Conservation (phyloP, 2,888 invertebrate species). For the Orchesellides sinensis region DNA sequence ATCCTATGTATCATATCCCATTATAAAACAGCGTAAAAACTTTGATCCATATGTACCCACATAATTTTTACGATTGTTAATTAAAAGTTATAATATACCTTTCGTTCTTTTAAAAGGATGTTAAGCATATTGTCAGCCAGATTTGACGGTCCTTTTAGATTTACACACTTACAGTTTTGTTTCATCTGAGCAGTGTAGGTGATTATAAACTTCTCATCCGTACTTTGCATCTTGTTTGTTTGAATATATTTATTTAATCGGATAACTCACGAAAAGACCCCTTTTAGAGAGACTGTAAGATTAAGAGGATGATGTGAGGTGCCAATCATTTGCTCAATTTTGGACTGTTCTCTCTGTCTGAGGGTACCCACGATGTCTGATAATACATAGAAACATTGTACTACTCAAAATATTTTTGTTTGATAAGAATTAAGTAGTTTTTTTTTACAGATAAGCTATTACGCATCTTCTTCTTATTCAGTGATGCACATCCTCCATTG, state of each 20-base stretch:
- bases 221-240: neutral
- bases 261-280: neutral
- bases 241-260: neutral
- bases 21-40: no score
- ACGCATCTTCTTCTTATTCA: neutral
- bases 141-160: neutral
- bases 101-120: neutral
- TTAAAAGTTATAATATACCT: neutral
- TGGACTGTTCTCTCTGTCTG: neutral
- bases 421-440: neutral
- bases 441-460: neutral
- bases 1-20: neutral
- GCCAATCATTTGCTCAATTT: constrained; percentile 25
- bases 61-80: neutral
- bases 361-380: no score
- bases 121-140: constrained; percentile 10
- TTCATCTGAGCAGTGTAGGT: neutral
- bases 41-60: neutral
- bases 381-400: no score
- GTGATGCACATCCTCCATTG: constrained; percentile 12
- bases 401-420: constrained; percentile 9
- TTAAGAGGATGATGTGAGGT: neutral
- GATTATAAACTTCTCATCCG: constrained; percentile 9
- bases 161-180: neutral
- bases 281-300: neutral